A percentile compares a stretch with the other conserved stretches of the same genome.
Conservation (phyloP, 2,888 invertebrate species). For the Drosophila eohydei region DNA sequence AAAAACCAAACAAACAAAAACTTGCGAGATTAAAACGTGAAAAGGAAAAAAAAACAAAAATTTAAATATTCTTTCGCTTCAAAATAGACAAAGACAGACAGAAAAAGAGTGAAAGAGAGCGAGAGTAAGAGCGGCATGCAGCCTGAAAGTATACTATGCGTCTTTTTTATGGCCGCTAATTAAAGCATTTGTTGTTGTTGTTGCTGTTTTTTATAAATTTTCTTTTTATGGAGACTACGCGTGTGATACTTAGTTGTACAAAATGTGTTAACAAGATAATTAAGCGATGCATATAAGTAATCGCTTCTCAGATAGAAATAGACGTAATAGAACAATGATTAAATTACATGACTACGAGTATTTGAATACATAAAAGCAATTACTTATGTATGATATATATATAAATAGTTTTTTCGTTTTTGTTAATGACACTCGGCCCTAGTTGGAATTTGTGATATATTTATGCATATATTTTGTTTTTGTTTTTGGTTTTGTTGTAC, state of each 20-base stretch:
- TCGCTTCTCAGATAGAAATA: conserved; percentile 42
- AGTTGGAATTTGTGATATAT: conserved; percentile 28
- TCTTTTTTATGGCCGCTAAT: conserved; percentile 32
- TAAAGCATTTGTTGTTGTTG: conserved; percentile 32
- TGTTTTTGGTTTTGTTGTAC: conserved; percentile 14
- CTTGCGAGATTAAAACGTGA: conserved; percentile 34
- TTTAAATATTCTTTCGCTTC: conserved; percentile 1
- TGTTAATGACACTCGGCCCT: conserved; percentile 49
- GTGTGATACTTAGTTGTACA: conserved; percentile 37
- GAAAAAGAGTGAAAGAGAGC: conserved; percentile 28
- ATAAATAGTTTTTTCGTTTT: conserved; percentile 19
- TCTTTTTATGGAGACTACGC: conserved; percentile 37
- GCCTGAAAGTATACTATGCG: conserved; percentile 54
- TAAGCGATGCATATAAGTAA: conserved; percentile 53
- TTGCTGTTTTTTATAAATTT: conserved; percentile 2
- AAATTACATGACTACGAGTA: conserved; percentile 42
- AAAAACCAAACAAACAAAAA: conserved; percentile 19
- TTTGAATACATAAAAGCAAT: conserved; percentile 49
- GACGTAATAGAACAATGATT: conserved; percentile 42
- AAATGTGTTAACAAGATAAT: conserved; percentile 47
- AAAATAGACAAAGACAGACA: conserved; percentile 14
- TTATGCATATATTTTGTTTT: conserved; percentile 12
- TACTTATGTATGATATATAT: conserved; percentile 36
- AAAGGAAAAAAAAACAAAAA: background rate
- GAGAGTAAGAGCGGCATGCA: conserved; percentile 47